Conservation (phyloP, 2,888 invertebrate genomes). For the Nomada flava region DNA sequence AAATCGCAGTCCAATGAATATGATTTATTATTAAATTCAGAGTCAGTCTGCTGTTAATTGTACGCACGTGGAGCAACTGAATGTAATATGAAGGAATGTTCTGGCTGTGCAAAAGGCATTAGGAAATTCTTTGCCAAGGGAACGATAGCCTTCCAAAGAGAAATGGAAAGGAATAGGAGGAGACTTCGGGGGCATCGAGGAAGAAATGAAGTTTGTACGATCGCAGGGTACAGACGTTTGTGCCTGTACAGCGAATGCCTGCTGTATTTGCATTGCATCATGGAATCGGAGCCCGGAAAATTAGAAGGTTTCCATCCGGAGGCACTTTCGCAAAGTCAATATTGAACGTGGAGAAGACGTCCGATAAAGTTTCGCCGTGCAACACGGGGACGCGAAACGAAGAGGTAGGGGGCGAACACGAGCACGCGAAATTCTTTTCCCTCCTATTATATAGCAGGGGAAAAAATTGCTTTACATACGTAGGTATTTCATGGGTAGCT, state of each 20-base stretch:
- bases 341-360: slow-evolving; percentile 77
- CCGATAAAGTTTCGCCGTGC: slow-evolving; percentile 74
- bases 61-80: too few relatives aligned
- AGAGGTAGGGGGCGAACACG: background rate
- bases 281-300: slow-evolving; percentile 77
- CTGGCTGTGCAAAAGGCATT: background rate
- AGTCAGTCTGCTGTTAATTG: too few relatives aligned
- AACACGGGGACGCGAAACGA: slow-evolving; percentile 37
- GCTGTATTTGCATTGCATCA: slow-evolving; percentile 77
- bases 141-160: background rate
- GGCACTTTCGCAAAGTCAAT: slow-evolving; percentile 78
- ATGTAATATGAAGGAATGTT: too few relatives aligned
- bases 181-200: slow-evolving; percentile 1
- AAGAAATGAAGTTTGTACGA: slow-evolving; percentile 40
- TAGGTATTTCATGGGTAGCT: too few relatives aligned
- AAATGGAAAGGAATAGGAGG: background rate
- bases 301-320: slow-evolving; percentile 77
- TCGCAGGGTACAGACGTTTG: slow-evolving; percentile 12
- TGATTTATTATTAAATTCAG: too few relatives aligned
- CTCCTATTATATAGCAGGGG: background rate
- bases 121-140: background rate
- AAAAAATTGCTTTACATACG: too few relatives aligned
- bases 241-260: slow-evolving; percentile 38
- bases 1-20: too few relatives aligned
- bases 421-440: slow-evolving; percentile 5